Conservation (phyloP, 2,888 invertebrate species). For the Cheilosia impressa region DNA sequence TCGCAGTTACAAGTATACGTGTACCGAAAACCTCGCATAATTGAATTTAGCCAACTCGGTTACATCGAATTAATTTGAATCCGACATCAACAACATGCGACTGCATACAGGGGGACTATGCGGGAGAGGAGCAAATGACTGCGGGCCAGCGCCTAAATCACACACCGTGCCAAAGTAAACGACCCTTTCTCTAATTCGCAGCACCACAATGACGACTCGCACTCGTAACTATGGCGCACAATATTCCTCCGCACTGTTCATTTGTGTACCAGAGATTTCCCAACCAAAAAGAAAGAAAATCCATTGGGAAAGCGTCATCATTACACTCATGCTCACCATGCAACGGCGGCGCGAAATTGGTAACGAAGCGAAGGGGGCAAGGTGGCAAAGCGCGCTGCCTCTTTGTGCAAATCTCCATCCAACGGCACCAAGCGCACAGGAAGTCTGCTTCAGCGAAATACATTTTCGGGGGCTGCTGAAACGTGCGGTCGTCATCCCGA, state of each 20-base stretch:
- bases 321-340: slow-evolving; percentile 30
- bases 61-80: slow-evolving; percentile 72
- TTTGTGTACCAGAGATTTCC: slow-evolving; percentile 46
- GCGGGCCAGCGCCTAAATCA: slow-evolving; percentile 67
- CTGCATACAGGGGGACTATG: background rate
- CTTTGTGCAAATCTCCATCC: slow-evolving; percentile 16
- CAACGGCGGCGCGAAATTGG: slow-evolving; percentile 42
- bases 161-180: slow-evolving; percentile 66
- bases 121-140: slow-evolving; percentile 24
- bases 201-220: slow-evolving; percentile 46
- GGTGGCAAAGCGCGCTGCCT: slow-evolving; percentile 14
- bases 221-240: slow-evolving; percentile 60
- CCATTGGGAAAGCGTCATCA: slow-evolving; percentile 62
- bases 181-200: slow-evolving; percentile 73
- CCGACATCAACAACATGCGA: slow-evolving; percentile 21
- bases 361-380: slow-evolving; percentile 3
- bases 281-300: slow-evolving; percentile 38
- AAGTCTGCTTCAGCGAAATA: slow-evolving; percentile 50
- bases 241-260: slow-evolving; percentile 57
- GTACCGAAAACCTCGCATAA: slow-evolving; percentile 57
- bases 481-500: slow-evolving; percentile 50
- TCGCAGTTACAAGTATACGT: background rate
- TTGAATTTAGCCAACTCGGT: slow-evolving; percentile 72
- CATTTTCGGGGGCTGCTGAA: slow-evolving; percentile 21
- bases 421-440: slow-evolving; percentile 18